Base-by-base conservation (phyloP, 23 tunicate species). In the Trididemnum nubilum region DNA sequence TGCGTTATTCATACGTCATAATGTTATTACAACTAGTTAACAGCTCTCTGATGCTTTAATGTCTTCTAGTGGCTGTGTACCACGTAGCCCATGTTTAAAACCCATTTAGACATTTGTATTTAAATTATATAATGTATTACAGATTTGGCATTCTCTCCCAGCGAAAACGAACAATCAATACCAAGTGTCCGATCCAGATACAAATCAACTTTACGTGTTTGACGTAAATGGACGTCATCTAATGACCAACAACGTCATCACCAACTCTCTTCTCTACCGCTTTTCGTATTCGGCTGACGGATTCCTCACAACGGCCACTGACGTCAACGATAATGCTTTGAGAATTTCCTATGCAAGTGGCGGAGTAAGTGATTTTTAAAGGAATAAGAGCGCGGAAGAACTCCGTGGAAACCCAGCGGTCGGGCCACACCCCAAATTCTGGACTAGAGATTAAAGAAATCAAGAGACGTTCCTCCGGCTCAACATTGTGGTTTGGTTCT, bases 171-270 rank as follows among this genome's bases (percentile, higher is more conserved):
- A 32, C 50, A 34, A 72, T 71, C 82, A 84, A 36, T 87, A 79
- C 88, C 51, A 79, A n/a, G 79, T 93, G 32, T 73, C 98, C 33
- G 84, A 93, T 78, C 93, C 98, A 1, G 93, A 93, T 74, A 65
- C 87, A 23, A 93, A 93, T 66, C 89, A 87, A 0, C 86, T 93
- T 60, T 93, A 93, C 84, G 80, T 84, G 1, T 93, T 93, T 66
- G 82, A 92, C 38, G 36, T 21, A 2, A 30, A 80, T 39, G 98
- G 98, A 15, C 89, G 86, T 51, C 98, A 93, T 65, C 71, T 75
- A 31, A 59, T 64, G 40, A 93, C 98, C 27, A 77, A 72, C 36
- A 93, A 93, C 89, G 84, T 88, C 63, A 93, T 93, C 89, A 93
- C 98, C 33, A 92, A 88, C 57, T 25, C 92, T 1, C 51, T 74